Evolutionary conservation across 2,797 vertebrate genomes (phyloP), one percentile per base, ranked within the genome.

Genomic region (Okamejei kenojei): DNA sequence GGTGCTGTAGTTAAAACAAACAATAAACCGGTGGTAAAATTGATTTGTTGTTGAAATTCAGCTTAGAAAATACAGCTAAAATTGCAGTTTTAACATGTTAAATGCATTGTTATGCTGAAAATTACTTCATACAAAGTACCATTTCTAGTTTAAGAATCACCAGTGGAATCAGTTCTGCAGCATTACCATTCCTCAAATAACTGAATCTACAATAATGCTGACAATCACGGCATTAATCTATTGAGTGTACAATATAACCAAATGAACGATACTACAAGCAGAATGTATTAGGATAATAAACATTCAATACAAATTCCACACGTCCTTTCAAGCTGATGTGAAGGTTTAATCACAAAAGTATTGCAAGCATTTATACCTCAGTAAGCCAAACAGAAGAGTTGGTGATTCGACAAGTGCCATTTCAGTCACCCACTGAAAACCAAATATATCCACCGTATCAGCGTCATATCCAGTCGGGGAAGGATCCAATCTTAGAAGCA

Each of bases 391-490:
- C 32, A 99, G 97, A 86, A 98, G 94, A 94, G 95, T 97, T 93
- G 97, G 97, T 81, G 98, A 99, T 95, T 98, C 97, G 93, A 98
- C 97, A 94, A 99, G 95, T 5, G 98, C 98, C 0, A 94, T 99
- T 96, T 98, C 98, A 38, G 98, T 98, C 93, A 98, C 98, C 98
- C 98, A 99, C 26, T 96, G 95, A 95, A 99, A 98, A 94, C 97
- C 98, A 96, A 99, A 99, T 88, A 99, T 95, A 94, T 99, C 98
- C 93, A 98, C 95, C 0, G 96, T 97, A 95, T 98, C 97, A 0
- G 96, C 95, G 94, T 99, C 98, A 94, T 97, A 99, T 93, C 97
- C 97, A 73, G 96, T 96, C 93, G 98, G 98, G 94, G 97, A 97
- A 81, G 98, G 98, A 95, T 99, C 98, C 79, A 99, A 96, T 94